Base-by-base conservation (phyloP, 1,140 invertebrate genomes). In the Teleogryllus occipitalis region DNA sequence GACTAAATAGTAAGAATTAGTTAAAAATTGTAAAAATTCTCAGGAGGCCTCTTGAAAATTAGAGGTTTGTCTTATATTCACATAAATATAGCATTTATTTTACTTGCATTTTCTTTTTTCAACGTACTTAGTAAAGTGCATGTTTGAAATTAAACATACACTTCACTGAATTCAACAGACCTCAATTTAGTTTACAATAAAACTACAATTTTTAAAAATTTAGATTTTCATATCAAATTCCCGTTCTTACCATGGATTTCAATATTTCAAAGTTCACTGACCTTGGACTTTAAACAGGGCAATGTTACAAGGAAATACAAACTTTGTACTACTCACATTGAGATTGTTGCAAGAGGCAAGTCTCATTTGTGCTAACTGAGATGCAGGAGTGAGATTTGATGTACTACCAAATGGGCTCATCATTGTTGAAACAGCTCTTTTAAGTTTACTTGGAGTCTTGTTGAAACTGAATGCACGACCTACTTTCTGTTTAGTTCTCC, bases 401-500 rank as follows among this genome's bases (percentile, higher is more conserved):
- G 92, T 92, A 82, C 91, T 93, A 78, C 93, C 93, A 87, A 95
- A 95, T 8, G 95, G 95, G 82, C 95, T 96, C 93, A 97, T 96
- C 90, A 96, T 93, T n/a, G 95, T 96, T 14, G 96, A 97, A 84
- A 98, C 93, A 7, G 97, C 96, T 78, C 96, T 89, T 87, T 97
- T 98, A 82, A 98, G 85, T 87, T 96, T 97, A 77, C 93, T 95
- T 27, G 96, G 96, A 8, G 96, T 98, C 87, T 96, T 96, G 86
- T 96, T 97, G 85, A 98, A 96, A 78, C 96, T 97, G 83, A 98
- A 94, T 79, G 96, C 96, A 82, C 96, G 89, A 76, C 95, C 95
- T 27, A 98, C 95, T 90, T 97, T 97, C 83, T 95, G 91, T 81
- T 92, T 89, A 15, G 95, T 96, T 82, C 93, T 90, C 54, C 27